Percentiles rank a stretch among this genome's conserved stretches.
Evolutionary conservation across 2,113 vertebrate species (phyloP).

Genomic region (Clarias gariepinus): DNA sequence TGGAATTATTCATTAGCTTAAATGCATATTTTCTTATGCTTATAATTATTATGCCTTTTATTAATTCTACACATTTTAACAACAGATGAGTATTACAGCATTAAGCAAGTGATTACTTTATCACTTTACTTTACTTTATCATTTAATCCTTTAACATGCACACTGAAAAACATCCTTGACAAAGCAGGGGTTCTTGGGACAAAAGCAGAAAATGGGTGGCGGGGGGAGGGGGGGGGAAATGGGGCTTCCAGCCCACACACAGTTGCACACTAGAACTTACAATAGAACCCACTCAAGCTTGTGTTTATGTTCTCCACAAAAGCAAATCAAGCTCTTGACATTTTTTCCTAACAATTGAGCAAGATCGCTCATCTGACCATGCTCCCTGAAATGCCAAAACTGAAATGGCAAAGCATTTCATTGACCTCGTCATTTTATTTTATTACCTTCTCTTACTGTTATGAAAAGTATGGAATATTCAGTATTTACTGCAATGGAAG

Average conservation of each 20-base stretch:
- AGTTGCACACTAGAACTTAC: slow-evolving; percentile 11
- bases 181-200: slow-evolving; percentile 24
- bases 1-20: too few species aligned
- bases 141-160: slow-evolving; percentile 6
- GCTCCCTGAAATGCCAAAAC: slow-evolving; percentile 11
- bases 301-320: slow-evolving; percentile 27
- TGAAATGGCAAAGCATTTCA: not conserved
- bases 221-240: not conserved
- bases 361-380: slow-evolving; percentile 22
- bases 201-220: slow-evolving; percentile 4
- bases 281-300: slow-evolving; percentile 38
- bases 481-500: not conserved
- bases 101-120: not conserved
- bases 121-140: too few species aligned
- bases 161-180: not conserved
- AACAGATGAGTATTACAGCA: not conserved
- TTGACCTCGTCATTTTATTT: not conserved
- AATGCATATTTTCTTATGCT: not conserved
- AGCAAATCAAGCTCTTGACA: slow-evolving; percentile 46
- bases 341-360: slow-evolving; percentile 34
- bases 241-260: slow-evolving; percentile 31
- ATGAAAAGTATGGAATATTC: not conserved
- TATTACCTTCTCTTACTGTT: not conserved
- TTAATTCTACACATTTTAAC: not conserved
- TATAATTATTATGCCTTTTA: not conserved